Base-by-base conservation (phyloP, 2,888 invertebrate genomes). In the Drosophila mayaguana region DNA sequence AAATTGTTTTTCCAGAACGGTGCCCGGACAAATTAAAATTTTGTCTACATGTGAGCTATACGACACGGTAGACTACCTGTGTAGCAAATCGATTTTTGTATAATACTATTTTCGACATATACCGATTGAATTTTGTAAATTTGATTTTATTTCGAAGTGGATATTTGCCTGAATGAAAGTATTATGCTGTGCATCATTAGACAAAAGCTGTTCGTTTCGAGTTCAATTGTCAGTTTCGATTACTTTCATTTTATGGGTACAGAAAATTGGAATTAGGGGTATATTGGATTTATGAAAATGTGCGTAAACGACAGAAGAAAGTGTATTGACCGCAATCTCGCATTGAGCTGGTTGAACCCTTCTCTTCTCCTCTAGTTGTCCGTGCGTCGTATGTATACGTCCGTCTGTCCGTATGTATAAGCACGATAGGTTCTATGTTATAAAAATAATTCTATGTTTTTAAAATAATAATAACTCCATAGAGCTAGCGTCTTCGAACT, bases 11-110 rank as follows among this genome's bases (percentile, higher is more conserved):
- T 51, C 22, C 56, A 36, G 36, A 67, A 59, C 48, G 66, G 38
- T 56, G 60, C 54, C 69, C 73, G 72, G 46, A 46, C 56, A 80
- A 83, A 80, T 78, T 72, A 81, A 79, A 69, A 72, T 62, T 69
- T 56, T 60, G 65, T 36, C 42, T 66, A 56, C 51, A 64, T 73
- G 54, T 53, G 59, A 50, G 22, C 46, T 43, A 77, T 61, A 67
- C 64, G 64, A 56, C 74, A 76, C 51, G 51, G 16, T 36, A 16
- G 34, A 43, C 14, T 60, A 28, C 16, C 36, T 34, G 43, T 18
- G 43, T 20, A n/a, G 43, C 54, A 36, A 59, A 67, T 74, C 57
- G 75, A 38, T 61, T 46, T 50, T 25, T 25, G 34, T 32, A 2
- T 2, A 43, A 43, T 16, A 32, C 43, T 28, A 18, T 25, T 12